phyloP scores from a whole-genome alignment of 2,888 invertebrate species.

The Cheilosia variabilis region DNA sequence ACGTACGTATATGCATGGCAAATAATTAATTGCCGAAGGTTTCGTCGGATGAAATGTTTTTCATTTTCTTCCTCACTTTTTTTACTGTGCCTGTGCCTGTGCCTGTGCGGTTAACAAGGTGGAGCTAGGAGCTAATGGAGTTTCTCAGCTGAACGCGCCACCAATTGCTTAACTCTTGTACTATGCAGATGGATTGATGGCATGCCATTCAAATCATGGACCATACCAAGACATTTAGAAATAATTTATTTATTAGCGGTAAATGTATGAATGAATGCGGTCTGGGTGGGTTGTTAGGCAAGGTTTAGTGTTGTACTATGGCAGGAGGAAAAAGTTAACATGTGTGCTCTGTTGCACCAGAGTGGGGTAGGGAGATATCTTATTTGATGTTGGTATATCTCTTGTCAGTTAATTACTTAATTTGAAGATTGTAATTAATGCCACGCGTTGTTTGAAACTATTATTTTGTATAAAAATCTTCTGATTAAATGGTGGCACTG shows the following conservation, averaged over 20 bases:
- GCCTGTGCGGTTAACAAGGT: slow-evolving; percentile 24
- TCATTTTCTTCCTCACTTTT: slow-evolving; percentile 6
- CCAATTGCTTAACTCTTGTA: slow-evolving; percentile 43
- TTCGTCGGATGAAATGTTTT: slow-evolving; percentile 33
- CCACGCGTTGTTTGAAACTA: too few relatives aligned
- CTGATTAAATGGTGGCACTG: too few relatives aligned
- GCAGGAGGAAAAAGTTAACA: too few relatives aligned
- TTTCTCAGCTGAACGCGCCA: slow-evolving; percentile 53
- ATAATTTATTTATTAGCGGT: slow-evolving; percentile 63
- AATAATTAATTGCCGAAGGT: slow-evolving; percentile 65
- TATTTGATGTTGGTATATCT: too few relatives aligned
- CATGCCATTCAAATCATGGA: slow-evolving; percentile 51
- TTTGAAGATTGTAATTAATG: too few relatives aligned
- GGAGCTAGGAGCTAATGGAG: slow-evolving; percentile 40
- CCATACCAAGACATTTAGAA: slow-evolving; percentile 55
- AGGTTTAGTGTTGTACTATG: not conserved
- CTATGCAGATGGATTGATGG: slow-evolving; percentile 51
- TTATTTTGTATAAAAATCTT: too few relatives aligned
- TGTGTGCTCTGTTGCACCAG: too few relatives aligned
- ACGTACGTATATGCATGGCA: slow-evolving; percentile 16
- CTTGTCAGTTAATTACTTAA: too few relatives aligned
- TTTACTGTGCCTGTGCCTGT: too few relatives aligned
- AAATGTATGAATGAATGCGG: slow-evolving; percentile 20
- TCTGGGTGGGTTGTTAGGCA: slow-evolving; percentile 2
- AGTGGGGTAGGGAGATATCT: too few relatives aligned